phyloP scores from a whole-genome alignment of 2,113 vertebrate species.

The Andinoacara biseriatus region DNA sequence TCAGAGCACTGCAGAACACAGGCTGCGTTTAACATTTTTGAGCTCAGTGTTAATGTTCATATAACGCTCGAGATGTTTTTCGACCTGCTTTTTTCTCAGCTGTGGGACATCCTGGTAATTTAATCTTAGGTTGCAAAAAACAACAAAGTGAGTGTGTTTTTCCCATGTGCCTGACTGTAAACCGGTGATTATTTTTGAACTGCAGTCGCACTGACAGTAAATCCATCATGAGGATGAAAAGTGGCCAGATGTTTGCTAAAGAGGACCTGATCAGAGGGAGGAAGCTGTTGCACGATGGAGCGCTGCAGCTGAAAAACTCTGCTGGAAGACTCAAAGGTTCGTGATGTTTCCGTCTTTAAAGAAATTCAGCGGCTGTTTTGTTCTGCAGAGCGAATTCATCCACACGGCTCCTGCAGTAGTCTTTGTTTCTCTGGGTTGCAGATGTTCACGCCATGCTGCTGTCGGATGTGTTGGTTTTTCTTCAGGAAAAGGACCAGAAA shows the following conservation, averaged over 20 bases:
- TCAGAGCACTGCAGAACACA: too few relatives aligned
- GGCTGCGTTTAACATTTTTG: too few relatives aligned
- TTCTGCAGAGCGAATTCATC: not conserved
- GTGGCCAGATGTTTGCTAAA: slow-evolving; percentile 93
- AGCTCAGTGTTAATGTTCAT: not conserved
- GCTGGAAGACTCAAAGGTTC: slow-evolving; percentile 89
- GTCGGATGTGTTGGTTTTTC: slow-evolving; percentile 89
- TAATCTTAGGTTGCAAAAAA: not conserved
- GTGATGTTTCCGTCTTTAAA: not conserved
- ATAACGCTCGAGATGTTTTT: too few relatives aligned
- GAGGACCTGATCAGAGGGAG: slow-evolving; percentile 88
- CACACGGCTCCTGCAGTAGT: not conserved
- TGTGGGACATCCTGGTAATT: too few relatives aligned
- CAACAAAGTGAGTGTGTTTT: too few relatives aligned
- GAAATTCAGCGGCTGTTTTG: not conserved
- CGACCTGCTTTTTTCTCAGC: not conserved
- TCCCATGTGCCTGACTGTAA: not conserved
- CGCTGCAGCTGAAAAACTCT: slow-evolving; percentile 84
- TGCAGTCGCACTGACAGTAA: slow-evolving; percentile 86
- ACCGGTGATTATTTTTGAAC: not conserved
- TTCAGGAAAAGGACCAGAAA: slow-evolving; percentile 97
- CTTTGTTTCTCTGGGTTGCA: slow-evolving; percentile 51
- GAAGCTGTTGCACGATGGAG: slow-evolving; percentile 88
- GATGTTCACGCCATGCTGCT: slow-evolving; percentile 93
- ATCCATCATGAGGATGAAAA: slow-evolving; percentile 96